phyloP scores from a whole-genome alignment of 2,888 invertebrate genomes.

The Lacanobia oleracea region DNA sequence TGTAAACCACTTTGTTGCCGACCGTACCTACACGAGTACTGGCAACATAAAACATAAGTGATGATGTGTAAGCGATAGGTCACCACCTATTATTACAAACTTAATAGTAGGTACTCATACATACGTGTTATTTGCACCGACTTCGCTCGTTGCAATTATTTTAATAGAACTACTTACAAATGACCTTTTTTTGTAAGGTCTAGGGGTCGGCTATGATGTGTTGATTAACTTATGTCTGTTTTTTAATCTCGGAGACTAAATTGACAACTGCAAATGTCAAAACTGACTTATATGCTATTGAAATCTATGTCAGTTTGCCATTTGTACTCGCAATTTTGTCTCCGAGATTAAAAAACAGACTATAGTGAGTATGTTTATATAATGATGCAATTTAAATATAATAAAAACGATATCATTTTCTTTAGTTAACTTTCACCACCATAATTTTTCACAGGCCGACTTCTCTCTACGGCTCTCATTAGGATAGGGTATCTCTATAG shows the following conservation, averaged over 20 bases:
- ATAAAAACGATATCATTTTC: too few relatives aligned
- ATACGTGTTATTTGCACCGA: conserved; percentile 21
- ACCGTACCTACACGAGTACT: conserved; percentile 17
- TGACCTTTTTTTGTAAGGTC: background rate
- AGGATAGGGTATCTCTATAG: too few relatives aligned
- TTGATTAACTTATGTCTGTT: too few relatives aligned
- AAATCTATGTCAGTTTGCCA: too few relatives aligned
- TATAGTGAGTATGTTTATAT: too few relatives aligned
- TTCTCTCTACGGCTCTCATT: too few relatives aligned
- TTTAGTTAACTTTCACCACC: background rate
- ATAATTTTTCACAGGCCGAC: background rate
- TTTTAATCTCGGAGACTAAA: too few relatives aligned
- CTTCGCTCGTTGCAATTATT: conserved; percentile 37
- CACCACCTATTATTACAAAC: conserved; percentile 38
- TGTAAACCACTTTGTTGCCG: conserved; percentile 23
- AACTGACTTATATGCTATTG: too few relatives aligned
- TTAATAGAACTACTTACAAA: conserved; percentile 29
- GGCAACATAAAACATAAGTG: conserved; percentile 33
- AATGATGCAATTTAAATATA: too few relatives aligned
- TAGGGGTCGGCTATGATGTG: background rate
- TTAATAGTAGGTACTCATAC: conserved; percentile 1
- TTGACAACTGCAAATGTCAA: too few relatives aligned
- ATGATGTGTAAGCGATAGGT: conserved; percentile 49
- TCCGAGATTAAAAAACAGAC: too few relatives aligned
- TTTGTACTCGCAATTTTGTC: too few relatives aligned